Evolutionary conservation across 2,113 vertebrate species (phyloP).

Genomic region (Columbina picui): DNA sequence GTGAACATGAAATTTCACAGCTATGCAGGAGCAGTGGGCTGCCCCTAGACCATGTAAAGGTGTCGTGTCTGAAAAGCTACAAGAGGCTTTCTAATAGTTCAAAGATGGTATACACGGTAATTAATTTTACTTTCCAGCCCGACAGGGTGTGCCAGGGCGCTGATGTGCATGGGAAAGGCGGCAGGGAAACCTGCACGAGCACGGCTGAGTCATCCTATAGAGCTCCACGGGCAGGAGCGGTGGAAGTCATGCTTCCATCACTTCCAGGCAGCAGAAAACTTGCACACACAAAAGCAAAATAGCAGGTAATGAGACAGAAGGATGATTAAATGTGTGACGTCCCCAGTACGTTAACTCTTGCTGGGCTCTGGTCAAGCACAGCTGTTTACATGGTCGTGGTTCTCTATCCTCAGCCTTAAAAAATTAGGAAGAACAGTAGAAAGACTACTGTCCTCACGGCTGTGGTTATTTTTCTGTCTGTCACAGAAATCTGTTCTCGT

Average conservation of each 20-base stretch:
- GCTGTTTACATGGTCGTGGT: neutral
- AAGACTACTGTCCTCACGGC: neutral
- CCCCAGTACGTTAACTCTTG: neutral
- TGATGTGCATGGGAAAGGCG: slow-evolving; percentile 42
- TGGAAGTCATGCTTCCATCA: slow-evolving; percentile 44
- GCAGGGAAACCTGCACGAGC: slow-evolving; percentile 17
- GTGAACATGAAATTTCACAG: neutral
- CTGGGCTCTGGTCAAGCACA: neutral
- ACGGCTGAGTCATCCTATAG: slow-evolving; percentile 15
- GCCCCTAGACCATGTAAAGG: neutral
- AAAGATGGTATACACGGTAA: neutral
- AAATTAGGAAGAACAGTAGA: neutral
- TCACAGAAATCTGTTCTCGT: neutral
- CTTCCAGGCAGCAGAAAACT: slow-evolving; percentile 30
- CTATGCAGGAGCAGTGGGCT: neutral
- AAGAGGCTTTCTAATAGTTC: neutral
- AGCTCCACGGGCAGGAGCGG: neutral
- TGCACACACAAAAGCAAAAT: neutral
- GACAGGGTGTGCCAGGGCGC: neutral
- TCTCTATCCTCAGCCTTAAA: neutral
- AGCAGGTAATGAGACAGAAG: neutral
- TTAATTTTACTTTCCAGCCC: slow-evolving; percentile 10
- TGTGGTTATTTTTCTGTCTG: neutral
- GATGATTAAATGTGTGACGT: neutral
- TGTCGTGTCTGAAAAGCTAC: neutral